Base-by-base conservation (phyloP, 2,888 invertebrate species). In the Lagria hirta region DNA sequence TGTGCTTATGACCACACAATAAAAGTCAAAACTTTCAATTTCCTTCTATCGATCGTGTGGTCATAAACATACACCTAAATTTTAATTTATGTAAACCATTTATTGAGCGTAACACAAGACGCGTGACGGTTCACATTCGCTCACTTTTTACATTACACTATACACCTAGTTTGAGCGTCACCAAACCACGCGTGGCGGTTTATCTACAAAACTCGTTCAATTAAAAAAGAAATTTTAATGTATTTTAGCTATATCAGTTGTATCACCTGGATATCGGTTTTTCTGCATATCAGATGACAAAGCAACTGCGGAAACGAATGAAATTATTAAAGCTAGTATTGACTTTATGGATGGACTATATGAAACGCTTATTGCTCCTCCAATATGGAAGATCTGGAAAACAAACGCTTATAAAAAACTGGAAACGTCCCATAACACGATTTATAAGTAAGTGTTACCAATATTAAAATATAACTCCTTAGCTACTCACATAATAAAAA, bases 231-330 rank as follows among this genome's bases (percentile, higher is more conserved):
- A 32, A 35, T 46, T 15, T 45, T 37, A 29, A 3, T 28, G 5
- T 13, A 20, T 60, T 66, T 23, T 52, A 77, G 78, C 75, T n/a
- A 74, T 78, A 29, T 78, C 77, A 3, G 60, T 75, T 35, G 71
- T 75, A 16, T 73, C 75, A 30, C 78, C 80, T 52, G 78, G 78
- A 43, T 62, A 62, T 22, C 65, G 74, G 8, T 69, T 78, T 8
- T 70, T 72, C 4, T 74, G 72, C 62, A 49, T 68, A 62, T 44
- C 63, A 5, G 58, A 57, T 5, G 49, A 54, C 11, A n/a, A n/a
- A n/a, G n/a, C n/a, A n/a, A 30, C 51, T 29, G 43, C 54, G 12
- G 68, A 70, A 27, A 48, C 58, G 1, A 50, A 61, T 18, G 67
- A 71, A 36, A 69, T 77, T 51, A 67, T 75, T 12, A 59, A 70